Evolutionary conservation across 2,797 vertebrate species (phyloP), one percentile per base, ranked within the genome.

Genomic region (Poliocrania exsul): DNA sequence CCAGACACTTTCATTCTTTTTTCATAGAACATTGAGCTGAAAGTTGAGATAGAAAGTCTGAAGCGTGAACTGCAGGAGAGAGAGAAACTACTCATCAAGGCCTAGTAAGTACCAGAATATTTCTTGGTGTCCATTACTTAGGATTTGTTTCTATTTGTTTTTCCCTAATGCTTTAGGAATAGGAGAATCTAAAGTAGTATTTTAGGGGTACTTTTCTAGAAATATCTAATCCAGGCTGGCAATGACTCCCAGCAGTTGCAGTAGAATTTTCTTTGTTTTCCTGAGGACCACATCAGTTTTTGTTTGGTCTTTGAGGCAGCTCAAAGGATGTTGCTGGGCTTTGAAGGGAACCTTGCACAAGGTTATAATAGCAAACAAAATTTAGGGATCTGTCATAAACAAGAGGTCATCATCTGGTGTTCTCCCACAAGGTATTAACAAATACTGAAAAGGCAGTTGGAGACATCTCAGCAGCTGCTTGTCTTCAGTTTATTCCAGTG

Each of bases 41-140:
- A 99, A 95, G 99, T 99, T 86, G 99, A 99, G 97, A 95, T 99
- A 86, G 99, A 99, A 97, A 99, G 99, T 53, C 98, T 99, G 98
- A 99, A 99, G 96, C 98, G 97, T 91, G 99, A 99, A 24, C 97
- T 99, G 85, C 98, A 98, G 49, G 99, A 99, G 97, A 99, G 99
- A 95, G 99, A 99, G 66, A 98, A 98, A 85, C 98, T 99, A 1
- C 99, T 99, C 29, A 97, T 99, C 77, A 99, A 99, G 80, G 99
- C 99, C 83, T 99, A 99, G 99, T 99, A 97, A 98, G 99, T 98
- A 92, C 40, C 35, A 26, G 8, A 17, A 2, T 28, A 16, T 70
- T 33, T 77, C 38, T 29, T 2, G 1, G 7, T 83, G 14, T 81
- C n/a, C 28, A 7, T 53, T 80, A 13, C 11, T 65, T 60, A 26